Evolutionary conservation across 2,113 vertebrate genomes (phyloP).

Genomic region (Perca fluviatilis): DNA sequence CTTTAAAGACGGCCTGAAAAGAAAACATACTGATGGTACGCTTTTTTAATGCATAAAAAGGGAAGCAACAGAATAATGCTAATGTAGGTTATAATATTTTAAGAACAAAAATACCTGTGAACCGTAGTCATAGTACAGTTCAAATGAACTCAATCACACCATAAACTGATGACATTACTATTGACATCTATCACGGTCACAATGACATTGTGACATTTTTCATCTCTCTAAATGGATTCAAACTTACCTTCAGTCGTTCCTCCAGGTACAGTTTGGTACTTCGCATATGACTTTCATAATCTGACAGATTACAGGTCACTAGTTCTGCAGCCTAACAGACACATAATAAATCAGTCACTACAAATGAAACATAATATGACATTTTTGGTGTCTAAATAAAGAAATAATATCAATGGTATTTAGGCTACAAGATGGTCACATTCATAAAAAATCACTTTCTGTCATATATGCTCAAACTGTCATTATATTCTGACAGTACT

Average conservation of each 20-base stretch:
- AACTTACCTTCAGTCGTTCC: conserved; percentile 86
- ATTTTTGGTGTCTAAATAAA: neutral
- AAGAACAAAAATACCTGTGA: conserved; percentile 7
- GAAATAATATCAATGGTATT: neutral
- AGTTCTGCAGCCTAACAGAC: conserved; percentile 91
- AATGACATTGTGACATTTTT: neutral
- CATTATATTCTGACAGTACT: too few species aligned
- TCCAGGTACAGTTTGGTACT: conserved; percentile 90
- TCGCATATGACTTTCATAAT: conserved; percentile 88
- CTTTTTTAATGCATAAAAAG: neutral
- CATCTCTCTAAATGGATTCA: neutral
- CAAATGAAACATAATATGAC: neutral
- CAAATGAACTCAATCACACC: neutral
- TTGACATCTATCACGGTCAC: neutral
- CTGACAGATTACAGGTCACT: conserved; percentile 87
- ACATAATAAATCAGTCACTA: conserved; percentile 32
- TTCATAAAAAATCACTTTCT: too few species aligned
- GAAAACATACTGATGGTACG: neutral
- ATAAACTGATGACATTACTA: neutral
- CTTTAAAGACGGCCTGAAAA: conserved; percentile 87
- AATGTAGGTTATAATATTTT: neutral
- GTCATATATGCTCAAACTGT: too few species aligned
- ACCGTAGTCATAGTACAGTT: neutral
- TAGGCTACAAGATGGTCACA: too few species aligned
- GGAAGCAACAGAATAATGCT: neutral